Evolutionary conservation across 2,113 vertebrate species (phyloP), one percentile per base, ranked within the genome.

Genomic region (Limnothrissa miodon): DNA sequence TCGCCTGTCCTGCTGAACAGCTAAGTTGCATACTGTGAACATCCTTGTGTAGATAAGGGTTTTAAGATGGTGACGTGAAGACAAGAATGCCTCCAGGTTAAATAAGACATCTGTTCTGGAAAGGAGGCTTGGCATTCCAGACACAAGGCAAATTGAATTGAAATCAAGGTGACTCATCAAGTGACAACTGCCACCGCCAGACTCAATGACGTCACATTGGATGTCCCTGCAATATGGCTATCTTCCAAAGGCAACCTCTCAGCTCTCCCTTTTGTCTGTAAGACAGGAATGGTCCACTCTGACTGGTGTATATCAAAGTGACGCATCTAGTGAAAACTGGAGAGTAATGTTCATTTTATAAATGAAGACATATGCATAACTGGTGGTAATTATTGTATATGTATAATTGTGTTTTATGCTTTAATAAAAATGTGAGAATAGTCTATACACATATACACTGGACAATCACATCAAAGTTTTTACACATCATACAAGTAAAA

Each of bases 381-480:
- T 4, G 29, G 78, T 66, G 84, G 74, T 59, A 87, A 78, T 45
- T 25, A 39, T 66, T 13, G 70, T 48, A 82, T 78, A 70, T 1
- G 23, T 87, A 81, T 21, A 74, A 82, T 85, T 89, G 89, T 84
- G 87, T 93, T 93, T 94, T 93, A 90, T 91, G 93, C 92, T 95
- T 95, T 94, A 95, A 93, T 95, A 94, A 92, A 95, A 95, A 95
- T 85, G 90, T 93, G 92, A 91, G 90, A 93, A 94, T 93, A 94
- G 93, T 95, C 95, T 94, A 84, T 88, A 95, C 93, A 95, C 93
- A 94, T 93, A 92, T 93, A 95, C 94, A 95, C 81, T 89, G 88
- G 87, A 93, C 92, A 93, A 87, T 92, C 91, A 93, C 91, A 93
- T 91, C 90, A 93, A 93, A 86, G 89, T 89, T 94, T 93, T 94